Evolutionary conservation across 2,888 invertebrate species (phyloP), one percentile per base, ranked within the genome.

Genomic region (Melinaea marsaeus): DNA sequence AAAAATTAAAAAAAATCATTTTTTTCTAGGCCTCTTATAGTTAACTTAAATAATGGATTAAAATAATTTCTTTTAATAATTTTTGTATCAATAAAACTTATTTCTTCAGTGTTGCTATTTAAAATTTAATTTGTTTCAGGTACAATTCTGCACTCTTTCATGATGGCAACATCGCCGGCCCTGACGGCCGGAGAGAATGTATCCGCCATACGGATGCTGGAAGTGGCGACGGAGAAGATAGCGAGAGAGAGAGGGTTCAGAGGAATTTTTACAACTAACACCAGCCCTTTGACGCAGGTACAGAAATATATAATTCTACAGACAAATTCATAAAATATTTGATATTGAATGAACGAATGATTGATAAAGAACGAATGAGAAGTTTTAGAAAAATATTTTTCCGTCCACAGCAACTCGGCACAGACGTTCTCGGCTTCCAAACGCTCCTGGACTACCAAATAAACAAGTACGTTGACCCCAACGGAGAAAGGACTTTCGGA

Each of bases 231-330:
- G 3, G 83, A 96, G 69, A 86, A 91, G 56, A 73, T 95, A 9
- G 96, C 96, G 0, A 92, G 91, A 63, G 87, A 91, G 2, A 92
- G 93, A 61, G 84, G 92, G 6, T 97, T 95, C 80, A 85, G 86
- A 0, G 96, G 96, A 0, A 94, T 97, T 35, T 94, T 97, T 71
- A 96, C 97, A 2, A 96, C 96, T 3, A 97, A 97, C 79, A 96
- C 97, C 34, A 97, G 94, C 75, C 95, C 96, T 0, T 88, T 97
- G n/a, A 97, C 97, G 35, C 95, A 95, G 93, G 96, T 96, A 42
- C 9, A 42, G 11, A 42, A 9, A 2, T 2, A 9, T 42, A 42
- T 6, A 9, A 9, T 42, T 42, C 9, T 9, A 42, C 7, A 7
- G 9, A 42, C 9, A 35, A 35, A 6, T 42, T 9, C 6, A 7